Percentiles rank a stretch among this genome's conserved stretches.
Conservation (phyloP, 2,888 invertebrate genomes). For the Napeogenes inachia region DNA sequence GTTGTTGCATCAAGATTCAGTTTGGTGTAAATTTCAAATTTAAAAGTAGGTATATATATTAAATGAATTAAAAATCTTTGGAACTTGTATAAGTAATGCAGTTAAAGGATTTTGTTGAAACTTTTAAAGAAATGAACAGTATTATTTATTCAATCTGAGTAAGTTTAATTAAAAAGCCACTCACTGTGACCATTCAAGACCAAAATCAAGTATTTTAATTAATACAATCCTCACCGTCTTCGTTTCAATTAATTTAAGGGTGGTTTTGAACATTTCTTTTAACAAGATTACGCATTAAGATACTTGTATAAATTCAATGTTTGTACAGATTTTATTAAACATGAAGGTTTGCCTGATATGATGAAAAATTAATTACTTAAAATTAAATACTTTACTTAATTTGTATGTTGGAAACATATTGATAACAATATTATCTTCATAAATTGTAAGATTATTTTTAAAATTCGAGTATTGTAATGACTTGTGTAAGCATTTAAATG, state of each 20-base stretch:
- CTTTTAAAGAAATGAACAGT: conserved; percentile 23
- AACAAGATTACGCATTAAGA: conserved; percentile 16
- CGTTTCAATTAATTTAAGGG: conserved; percentile 39
- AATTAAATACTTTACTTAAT: too few relatives aligned
- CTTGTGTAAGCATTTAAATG: too few relatives aligned
- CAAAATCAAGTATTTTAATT: conserved; percentile 45
- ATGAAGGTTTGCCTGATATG: too few relatives aligned
- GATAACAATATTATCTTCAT: too few relatives aligned
- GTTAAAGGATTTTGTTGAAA: conserved; percentile 17
- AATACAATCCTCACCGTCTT: conserved; percentile 40
- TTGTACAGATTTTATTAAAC: too few relatives aligned
- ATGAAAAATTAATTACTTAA: too few relatives aligned
- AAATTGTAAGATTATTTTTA: too few relatives aligned
- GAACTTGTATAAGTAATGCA: conserved; percentile 10
- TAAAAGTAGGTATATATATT: too few relatives aligned
- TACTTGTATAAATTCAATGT: background rate
- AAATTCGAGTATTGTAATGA: too few relatives aligned
- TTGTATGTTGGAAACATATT: too few relatives aligned
- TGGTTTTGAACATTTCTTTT: conserved; percentile 29
- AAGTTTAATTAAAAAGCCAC: conserved; percentile 39
- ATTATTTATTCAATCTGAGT: conserved; percentile 36
- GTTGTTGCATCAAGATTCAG: too few relatives aligned
- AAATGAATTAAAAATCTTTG: background rate
- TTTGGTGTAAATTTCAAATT: too few relatives aligned
- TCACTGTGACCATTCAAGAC: conserved; percentile 36